Evolutionary conservation across 2,113 vertebrate species (phyloP).

Genomic region (Tonatia bakeri): DNA sequence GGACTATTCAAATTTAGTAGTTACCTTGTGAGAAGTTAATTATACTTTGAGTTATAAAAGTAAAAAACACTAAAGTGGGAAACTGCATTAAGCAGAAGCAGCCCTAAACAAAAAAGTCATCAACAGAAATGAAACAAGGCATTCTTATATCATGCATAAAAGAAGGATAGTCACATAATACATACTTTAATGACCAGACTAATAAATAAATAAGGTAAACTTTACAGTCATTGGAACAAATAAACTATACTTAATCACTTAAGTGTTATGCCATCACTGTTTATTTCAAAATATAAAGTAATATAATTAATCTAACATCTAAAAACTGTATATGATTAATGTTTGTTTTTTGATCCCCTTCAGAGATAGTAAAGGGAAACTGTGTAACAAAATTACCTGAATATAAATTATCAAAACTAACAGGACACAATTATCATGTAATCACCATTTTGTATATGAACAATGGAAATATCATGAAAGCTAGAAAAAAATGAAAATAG

Average conservation of each 20-base stretch:
- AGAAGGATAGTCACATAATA: conserved; percentile 43
- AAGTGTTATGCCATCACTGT: not conserved
- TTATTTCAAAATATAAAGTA: conserved; percentile 52
- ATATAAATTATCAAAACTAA: conserved; percentile 66
- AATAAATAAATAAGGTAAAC: conserved; percentile 65
- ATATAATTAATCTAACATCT: conserved; percentile 45
- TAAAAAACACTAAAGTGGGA: conserved; percentile 38
- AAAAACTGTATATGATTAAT: conserved; percentile 39
- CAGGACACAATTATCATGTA: conserved; percentile 38
- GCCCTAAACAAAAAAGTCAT: conserved; percentile 36
- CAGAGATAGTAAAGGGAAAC: conserved; percentile 39
- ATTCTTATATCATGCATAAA: conserved; percentile 58
- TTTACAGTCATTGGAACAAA: conserved; percentile 57
- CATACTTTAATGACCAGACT: conserved; percentile 44
- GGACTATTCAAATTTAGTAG: conserved; percentile 29
- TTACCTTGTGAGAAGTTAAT: conserved; percentile 43
- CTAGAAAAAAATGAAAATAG: conserved; percentile 54
- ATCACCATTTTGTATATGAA: conserved; percentile 50
- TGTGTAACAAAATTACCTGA: conserved; percentile 65
- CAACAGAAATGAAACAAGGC: conserved; percentile 21
- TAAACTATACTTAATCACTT: conserved; percentile 48
- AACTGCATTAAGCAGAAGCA: conserved; percentile 52
- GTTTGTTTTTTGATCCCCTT: conserved; percentile 10
- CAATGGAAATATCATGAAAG: conserved; percentile 71
- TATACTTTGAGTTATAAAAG: conserved; percentile 31